These are phyloP conservation scores for Apostichopus leukothele DNA, from an alignment of 53 echinoderm and acorn worm genomes.

Conservation along the genomic window DNA sequence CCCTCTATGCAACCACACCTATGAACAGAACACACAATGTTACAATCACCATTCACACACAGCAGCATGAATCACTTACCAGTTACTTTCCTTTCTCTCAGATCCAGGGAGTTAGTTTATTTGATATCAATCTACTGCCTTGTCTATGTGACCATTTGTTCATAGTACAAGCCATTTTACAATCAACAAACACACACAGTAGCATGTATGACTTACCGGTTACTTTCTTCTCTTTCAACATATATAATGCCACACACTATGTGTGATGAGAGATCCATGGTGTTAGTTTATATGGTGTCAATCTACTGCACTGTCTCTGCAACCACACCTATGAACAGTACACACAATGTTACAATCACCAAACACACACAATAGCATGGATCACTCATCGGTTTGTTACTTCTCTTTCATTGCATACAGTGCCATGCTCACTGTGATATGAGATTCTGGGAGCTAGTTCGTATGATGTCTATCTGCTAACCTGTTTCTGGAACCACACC, in stretches of 20 bases:
- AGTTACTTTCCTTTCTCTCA: no score
- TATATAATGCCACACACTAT: constrained; percentile 64
- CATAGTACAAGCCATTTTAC: no score
- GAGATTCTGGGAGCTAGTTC: constrained; percentile 57
- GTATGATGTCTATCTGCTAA: constrained; percentile 74
- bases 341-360: no score
- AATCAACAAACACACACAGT: no score
- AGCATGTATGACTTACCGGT: constrained; percentile 35
- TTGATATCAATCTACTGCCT: no score
- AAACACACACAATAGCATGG: no score
- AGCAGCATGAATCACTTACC: constrained; percentile 52
- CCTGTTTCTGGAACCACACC: constrained; percentile 57
- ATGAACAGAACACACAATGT: constrained; percentile 71
- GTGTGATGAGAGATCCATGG: constrained; percentile 78
- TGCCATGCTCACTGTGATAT: constrained; percentile 94
- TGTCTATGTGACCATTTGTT: no score
- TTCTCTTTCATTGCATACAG: constrained; percentile 77
- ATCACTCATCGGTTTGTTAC: constrained; percentile 50
- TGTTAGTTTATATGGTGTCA: constrained; percentile 64
- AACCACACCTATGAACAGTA: no score
- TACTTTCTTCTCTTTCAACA: constrained; percentile 75
- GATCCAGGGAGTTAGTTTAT: no score
- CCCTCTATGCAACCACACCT: constrained; percentile 83
- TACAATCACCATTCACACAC: no score
- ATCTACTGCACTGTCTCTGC: constrained; percentile 78